Evolutionary conservation across 2,113 vertebrate species (phyloP).

Genomic region (Varanus komodoensis): DNA sequence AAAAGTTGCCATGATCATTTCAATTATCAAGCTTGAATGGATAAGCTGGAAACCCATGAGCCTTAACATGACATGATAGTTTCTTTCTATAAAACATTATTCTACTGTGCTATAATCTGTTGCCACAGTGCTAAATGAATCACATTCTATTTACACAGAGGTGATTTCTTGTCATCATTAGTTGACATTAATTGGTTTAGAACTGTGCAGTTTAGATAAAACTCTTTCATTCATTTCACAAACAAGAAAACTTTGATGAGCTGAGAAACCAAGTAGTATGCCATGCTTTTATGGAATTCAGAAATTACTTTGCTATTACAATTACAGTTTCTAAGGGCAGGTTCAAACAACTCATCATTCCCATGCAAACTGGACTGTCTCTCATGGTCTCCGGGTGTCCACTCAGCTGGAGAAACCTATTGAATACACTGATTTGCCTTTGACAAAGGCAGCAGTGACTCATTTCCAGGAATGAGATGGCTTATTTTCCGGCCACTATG

Average conservation of each 20-base stretch:
- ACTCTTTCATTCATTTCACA: background rate
- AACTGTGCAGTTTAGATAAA: background rate
- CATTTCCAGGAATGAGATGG: background rate
- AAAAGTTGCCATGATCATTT: background rate
- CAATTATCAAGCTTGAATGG: background rate
- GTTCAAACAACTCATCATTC: background rate
- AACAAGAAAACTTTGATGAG: background rate
- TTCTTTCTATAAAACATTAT: background rate
- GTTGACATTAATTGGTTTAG: constrained; percentile 8
- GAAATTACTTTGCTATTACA: background rate
- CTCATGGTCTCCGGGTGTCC: background rate
- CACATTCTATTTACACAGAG: background rate
- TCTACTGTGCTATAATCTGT: background rate
- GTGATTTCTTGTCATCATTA: constrained; percentile 25
- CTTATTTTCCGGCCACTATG: background rate
- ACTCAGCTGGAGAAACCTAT: background rate
- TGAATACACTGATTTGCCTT: background rate
- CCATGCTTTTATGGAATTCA: background rate
- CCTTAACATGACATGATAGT: background rate
- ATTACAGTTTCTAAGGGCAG: background rate
- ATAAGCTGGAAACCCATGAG: background rate
- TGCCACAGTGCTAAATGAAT: background rate
- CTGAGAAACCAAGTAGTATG: constrained; percentile 4
- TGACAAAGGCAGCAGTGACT: background rate
- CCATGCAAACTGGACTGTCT: too few relatives aligned